A percentile compares a stretch with the other conserved stretches of the same genome.
phyloP scores from a whole-genome alignment of 1,140 invertebrate species.

The Zaprionus kolodkinae region DNA sequence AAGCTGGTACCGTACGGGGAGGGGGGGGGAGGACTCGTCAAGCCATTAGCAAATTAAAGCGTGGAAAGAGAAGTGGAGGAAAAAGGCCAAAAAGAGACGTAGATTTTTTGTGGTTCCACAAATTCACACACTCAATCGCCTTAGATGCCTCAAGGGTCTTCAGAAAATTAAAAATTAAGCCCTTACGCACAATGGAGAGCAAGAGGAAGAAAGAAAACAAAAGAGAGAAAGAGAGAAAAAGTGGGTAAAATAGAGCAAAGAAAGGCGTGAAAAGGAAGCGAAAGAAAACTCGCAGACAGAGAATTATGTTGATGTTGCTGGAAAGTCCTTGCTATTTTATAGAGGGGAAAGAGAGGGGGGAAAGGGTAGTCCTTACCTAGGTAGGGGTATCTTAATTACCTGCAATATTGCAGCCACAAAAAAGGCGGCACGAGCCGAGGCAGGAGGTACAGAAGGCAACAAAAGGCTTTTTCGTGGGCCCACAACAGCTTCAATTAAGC shows the following conservation, averaged over 20 bases:
- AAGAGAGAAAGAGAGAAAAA: not conserved
- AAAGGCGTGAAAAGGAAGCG: conserved; percentile 56
- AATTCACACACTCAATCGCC: conserved; percentile 18
- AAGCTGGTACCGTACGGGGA: too few relatives aligned
- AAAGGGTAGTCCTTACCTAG: not conserved
- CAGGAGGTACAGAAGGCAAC: conserved; percentile 35
- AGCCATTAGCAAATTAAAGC: conserved; percentile 29
- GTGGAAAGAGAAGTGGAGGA: not conserved
- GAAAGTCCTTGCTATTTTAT: conserved; percentile 12
- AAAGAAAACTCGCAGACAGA: conserved; percentile 61
- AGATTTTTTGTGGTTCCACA: not conserved
- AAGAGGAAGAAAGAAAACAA: not conserved
- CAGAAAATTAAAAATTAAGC: conserved; percentile 42
- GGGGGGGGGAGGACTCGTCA: not conserved
- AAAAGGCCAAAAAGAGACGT: not conserved
- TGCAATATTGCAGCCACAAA: conserved; percentile 75
- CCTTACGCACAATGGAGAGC: conserved; percentile 9
- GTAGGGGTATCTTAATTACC: conserved; percentile 68
- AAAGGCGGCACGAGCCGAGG: conserved; percentile 16
- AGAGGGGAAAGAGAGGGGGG: not conserved
- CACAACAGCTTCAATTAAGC: conserved; percentile 63
- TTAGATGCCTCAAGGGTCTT: conserved; percentile 26
- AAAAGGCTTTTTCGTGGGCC: conserved; percentile 31
- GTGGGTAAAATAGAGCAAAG: not conserved
- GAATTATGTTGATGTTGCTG: conserved; percentile 64